Evolutionary conservation across 2,888 invertebrate genomes (phyloP).

Genomic region (Diplazon laetatorius): DNA sequence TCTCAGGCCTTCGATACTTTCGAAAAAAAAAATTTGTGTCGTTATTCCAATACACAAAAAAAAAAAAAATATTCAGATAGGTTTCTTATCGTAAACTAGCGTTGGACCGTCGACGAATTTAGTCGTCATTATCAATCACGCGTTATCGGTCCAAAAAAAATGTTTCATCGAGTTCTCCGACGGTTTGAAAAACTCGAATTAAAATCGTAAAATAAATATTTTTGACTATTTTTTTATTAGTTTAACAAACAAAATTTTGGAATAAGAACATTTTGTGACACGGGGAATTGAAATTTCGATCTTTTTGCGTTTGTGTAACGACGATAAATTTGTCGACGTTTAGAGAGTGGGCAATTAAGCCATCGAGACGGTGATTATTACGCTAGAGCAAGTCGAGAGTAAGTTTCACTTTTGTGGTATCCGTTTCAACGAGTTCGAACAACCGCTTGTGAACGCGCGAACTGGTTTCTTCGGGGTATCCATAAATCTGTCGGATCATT

Average conservation of each 20-base stretch:
- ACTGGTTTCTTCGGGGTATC: constrained; percentile 13
- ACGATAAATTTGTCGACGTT: constrained; percentile 47
- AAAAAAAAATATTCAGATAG: constrained; percentile 1
- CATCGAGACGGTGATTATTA: constrained; percentile 35
- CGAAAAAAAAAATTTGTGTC: too few species aligned
- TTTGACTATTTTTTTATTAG: too few species aligned
- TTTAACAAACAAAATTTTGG: too few species aligned
- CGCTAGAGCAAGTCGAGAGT: constrained; percentile 29
- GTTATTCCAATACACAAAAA: too few species aligned
- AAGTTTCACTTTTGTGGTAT: constrained; percentile 58
- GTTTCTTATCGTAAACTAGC: constrained; percentile 17
- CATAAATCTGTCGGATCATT: neutral
- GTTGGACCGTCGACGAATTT: neutral
- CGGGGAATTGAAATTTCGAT: too few species aligned
- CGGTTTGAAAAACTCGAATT: too few species aligned
- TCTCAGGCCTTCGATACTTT: too few species aligned
- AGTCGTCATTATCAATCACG: neutral
- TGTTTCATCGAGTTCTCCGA: too few species aligned
- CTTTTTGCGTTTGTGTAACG: too few species aligned
- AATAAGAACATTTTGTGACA: too few species aligned
- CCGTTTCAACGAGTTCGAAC: constrained; percentile 34
- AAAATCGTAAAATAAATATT: too few species aligned
- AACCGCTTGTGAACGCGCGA: constrained; percentile 1
- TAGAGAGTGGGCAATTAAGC: constrained; percentile 57
- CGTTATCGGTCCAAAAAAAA: constrained; percentile 24